Percentiles rank a stretch among this genome's conserved stretches.
Conservation (phyloP, 1,140 invertebrate genomes). For the Drosophila cardini region DNA sequence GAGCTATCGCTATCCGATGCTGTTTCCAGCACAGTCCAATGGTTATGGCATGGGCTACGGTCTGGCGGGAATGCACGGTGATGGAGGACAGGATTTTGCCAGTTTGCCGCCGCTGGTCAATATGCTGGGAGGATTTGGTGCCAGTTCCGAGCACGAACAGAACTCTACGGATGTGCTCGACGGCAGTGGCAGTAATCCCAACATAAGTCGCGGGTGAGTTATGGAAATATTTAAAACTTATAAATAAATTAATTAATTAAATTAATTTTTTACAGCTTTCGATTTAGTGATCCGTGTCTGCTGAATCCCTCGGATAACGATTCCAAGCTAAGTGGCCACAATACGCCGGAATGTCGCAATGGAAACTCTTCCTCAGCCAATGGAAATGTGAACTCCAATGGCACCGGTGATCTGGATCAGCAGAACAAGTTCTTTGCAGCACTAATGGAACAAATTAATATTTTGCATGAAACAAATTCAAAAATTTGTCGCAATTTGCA, state of each 20-base stretch:
- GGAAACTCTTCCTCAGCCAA: slow-evolving; percentile 42
- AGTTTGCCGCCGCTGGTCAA: slow-evolving; percentile 80
- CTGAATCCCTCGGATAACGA: slow-evolving; percentile 83
- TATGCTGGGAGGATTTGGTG: slow-evolving; percentile 63
- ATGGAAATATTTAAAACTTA: background rate
- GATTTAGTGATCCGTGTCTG: slow-evolving; percentile 84
- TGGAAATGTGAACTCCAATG: slow-evolving; percentile 49
- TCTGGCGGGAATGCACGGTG: slow-evolving; percentile 47
- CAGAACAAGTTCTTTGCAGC: slow-evolving; percentile 81
- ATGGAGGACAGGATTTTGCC: slow-evolving; percentile 76
- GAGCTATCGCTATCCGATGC: slow-evolving; percentile 76
- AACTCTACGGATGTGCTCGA: slow-evolving; percentile 81
- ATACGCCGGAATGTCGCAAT: slow-evolving; percentile 77
- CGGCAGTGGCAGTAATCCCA: slow-evolving; percentile 78
- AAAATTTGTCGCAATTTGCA: slow-evolving; percentile 84
- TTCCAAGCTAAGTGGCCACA: slow-evolving; percentile 79
- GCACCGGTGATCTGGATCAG: slow-evolving; percentile 52
- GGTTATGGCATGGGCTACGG: slow-evolving; percentile 58
- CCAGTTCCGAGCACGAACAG: slow-evolving; percentile 70
- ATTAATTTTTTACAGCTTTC: slow-evolving; percentile 55
- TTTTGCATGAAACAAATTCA: slow-evolving; percentile 84
- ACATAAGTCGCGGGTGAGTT: slow-evolving; percentile 71
- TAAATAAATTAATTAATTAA: background rate
- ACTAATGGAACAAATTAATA: slow-evolving; percentile 82
- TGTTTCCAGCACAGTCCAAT: slow-evolving; percentile 64